These are phyloP conservation scores for Sitobion miscanthi DNA, from an alignment of 1,140 invertebrate genomes.

Conservation along the genomic window DNA sequence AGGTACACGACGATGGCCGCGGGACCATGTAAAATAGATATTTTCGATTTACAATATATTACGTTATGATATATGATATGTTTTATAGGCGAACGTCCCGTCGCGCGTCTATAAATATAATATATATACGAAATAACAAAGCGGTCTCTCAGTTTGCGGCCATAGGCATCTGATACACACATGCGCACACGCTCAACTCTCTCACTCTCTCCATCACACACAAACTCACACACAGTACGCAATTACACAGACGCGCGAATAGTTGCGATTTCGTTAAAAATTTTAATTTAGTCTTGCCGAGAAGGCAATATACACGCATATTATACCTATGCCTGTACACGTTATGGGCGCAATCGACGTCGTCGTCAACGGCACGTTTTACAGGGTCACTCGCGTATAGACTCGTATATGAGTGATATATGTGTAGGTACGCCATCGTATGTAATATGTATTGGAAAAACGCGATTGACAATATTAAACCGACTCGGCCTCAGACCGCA, in stretches of 20 bases:
- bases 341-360: neutral
- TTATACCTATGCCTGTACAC: neutral
- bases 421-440: neutral
- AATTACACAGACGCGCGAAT: neutral
- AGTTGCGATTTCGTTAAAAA: neutral
- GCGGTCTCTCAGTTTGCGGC: neutral
- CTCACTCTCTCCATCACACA: neutral
- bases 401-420: neutral
- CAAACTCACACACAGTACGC: neutral
- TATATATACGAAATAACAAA: neutral
- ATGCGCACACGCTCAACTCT: neutral
- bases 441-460: neutral
- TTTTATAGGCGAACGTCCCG: constrained; percentile 25
- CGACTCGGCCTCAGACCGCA: neutral
- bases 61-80: neutral
- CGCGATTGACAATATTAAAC: neutral
- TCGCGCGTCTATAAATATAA: constrained; percentile 1
- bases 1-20: neutral
- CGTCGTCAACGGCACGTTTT: neutral
- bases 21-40: constrained; percentile 23
- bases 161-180: neutral
- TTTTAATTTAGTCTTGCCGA: neutral
- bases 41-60: constrained; percentile 30
- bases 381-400: neutral
- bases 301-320: neutral